Evolutionary conservation across 2,888 invertebrate genomes (phyloP), one percentile per base, ranked within the genome.

Genomic region (Drosophila lacicola): DNA sequence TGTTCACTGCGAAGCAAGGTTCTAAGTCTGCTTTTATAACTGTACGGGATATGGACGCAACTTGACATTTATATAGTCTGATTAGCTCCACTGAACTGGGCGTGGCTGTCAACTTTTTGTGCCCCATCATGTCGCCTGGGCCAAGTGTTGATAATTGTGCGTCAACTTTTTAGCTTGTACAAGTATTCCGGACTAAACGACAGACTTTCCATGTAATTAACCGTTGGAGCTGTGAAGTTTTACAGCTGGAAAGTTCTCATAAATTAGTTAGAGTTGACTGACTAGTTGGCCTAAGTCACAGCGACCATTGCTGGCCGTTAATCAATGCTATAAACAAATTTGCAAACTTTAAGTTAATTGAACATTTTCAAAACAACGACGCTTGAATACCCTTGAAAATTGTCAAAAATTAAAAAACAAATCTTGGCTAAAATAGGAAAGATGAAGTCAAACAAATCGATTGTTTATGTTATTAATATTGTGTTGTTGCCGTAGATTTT

Each of bases 131-230:
- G 70, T 13, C 78, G 63, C 67, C 70, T 51, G 36, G 25, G 42
- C 29, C 74, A 74, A 78, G 88, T 85, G 88, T 81, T 78, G 74
- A 83, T 83, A 85, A 88, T 85, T 88, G 81, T 70, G 74, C 67
- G 56, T 74, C 75, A 79, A 83, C 62, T 83, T 84, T 82, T 73
- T 33, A 47, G 70, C 68, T 50, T 53, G 33, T 13, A 21, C 42
- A 63, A 39, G 42, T 51, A 63, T 58, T 46, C 17, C n/a, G 14
- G 11, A 39, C 36, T 29, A 42, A 76, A 57, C 60, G 57, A 39
- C 55, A 41, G 17, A 42, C 44, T 71, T 57, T 55, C 58, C 47
- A 67, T 69, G 44, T 86, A 82, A 82, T 82, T 82, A 76, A 67
- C 53, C 46, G 49, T 64, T 63, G 17, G 64, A 77, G 60, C 77